Evolutionary conservation across 2,797 vertebrate species (phyloP), one percentile per base, ranked within the genome.

Genomic region (Cynodonichthys magdalenae): DNA sequence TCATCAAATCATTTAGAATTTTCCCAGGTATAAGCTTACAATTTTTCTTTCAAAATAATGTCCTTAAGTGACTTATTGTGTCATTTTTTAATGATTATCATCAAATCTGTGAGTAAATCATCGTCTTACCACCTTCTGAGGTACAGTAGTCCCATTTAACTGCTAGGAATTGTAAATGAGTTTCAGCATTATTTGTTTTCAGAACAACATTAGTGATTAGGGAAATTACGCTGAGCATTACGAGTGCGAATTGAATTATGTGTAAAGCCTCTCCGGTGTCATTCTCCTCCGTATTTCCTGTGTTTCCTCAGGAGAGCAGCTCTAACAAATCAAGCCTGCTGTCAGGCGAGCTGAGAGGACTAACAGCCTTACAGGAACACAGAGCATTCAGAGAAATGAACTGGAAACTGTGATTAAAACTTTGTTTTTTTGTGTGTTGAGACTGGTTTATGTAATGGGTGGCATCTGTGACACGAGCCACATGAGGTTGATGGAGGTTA

Each of bases 361-460:
- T 61, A 68, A 73, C 71, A n/a, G 64, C 62, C 73, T 87, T 74
- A 59, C 80, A 75, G n/a, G 85, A 71, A 83, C 74, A 79, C 52
- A 18, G 62, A 77, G 82, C 69, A 24, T 48, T 47, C 49, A 63
- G 50, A 59, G 60, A 62, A 60, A 17, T 28, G 72, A 66, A 57
- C 59, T 69, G 66, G 44, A 61, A 78, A 79, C 78, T 73, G 59
- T 73, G 80, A 89, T 87, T 73, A 89, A 75, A 80, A 54, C 58
- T 48, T 59, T 69, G 71, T 66, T 73, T 72, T 29, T 29, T 31
- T 24, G 24, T 24, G 2, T 60, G 28, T 71, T 72, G 65, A 71
- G 66, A 61, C 4, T 18, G 48, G 50, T 69, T 87, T 82, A 74
- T 76, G 75, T 69, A 84, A 84, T 76, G 74, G 81, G 66, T 71